Evolutionary conservation across 1,140 invertebrate genomes (phyloP).

Genomic region (Dolichoris vasculosae): DNA sequence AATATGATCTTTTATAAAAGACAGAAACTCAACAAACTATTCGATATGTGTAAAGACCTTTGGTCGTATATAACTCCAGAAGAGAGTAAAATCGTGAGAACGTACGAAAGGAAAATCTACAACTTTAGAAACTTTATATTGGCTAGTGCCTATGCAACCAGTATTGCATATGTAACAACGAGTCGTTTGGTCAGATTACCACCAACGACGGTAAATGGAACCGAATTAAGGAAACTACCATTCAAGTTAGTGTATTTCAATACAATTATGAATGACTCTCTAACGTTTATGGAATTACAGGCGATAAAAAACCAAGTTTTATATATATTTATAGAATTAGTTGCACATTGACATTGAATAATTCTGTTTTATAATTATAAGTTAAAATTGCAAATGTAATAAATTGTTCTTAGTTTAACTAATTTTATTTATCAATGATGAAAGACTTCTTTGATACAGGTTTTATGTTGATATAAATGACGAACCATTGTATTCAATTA

Average conservation of each 20-base stretch:
- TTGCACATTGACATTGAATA: no score
- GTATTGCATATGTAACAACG: background rate
- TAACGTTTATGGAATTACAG: no score
- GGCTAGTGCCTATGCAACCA: background rate
- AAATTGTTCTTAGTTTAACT: no score
- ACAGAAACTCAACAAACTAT: background rate
- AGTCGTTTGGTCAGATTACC: background rate
- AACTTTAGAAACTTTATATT: slow-evolving; percentile 4
- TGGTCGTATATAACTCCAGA: background rate
- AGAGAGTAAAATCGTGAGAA: background rate
- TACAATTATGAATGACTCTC: no score
- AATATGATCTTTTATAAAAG: background rate
- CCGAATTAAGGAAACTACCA: background rate
- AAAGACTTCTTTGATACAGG: no score
- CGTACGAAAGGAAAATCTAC: slow-evolving; percentile 8
- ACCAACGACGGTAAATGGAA: background rate
- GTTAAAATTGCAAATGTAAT: no score
- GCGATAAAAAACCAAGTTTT: background rate
- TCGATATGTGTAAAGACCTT: slow-evolving; percentile 1
- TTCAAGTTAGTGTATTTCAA: slow-evolving; percentile 26
- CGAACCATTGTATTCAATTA: background rate
- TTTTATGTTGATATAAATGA: slow-evolving; percentile 22
- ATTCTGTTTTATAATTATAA: no score
- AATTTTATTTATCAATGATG: no score
- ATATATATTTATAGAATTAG: no score